phyloP scores from a whole-genome alignment of 2,797 vertebrate genomes.

The Danio aesculapii region DNA sequence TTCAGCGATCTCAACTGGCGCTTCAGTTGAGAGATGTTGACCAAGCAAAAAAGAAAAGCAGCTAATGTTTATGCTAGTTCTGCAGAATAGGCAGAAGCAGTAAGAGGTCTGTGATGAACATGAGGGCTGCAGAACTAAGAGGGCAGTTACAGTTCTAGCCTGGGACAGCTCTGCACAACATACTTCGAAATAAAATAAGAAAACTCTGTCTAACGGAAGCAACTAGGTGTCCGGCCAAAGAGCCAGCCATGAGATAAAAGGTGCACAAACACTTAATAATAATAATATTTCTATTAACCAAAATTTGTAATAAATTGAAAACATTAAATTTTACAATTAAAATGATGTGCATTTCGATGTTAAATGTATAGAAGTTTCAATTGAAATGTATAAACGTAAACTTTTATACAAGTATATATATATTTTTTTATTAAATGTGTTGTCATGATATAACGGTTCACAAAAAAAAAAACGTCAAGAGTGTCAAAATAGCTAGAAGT shows the following conservation, averaged over 20 bases:
- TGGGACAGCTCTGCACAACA: conserved; percentile 42
- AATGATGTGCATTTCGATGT: no score
- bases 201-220: conserved; percentile 46
- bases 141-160: conserved; percentile 27
- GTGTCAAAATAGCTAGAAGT: no score
- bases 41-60: conserved; percentile 40
- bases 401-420: no score
- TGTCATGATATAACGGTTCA: no score
- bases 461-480: no score
- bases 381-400: no score
- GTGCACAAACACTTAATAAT: neutral
- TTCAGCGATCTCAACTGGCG: conserved; percentile 28
- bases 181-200: neutral
- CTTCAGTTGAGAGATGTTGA: conserved; percentile 31
- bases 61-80: conserved; percentile 39
- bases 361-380: no score
- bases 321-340: no score
- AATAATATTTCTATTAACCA: neutral
- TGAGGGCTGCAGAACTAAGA: conserved; percentile 63
- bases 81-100: conserved; percentile 42
- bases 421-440: no score
- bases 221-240: conserved; percentile 55
- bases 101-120: conserved; percentile 32
- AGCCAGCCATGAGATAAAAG: neutral
- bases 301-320: no score